Base-by-base conservation (phyloP, 2,888 invertebrate genomes). In the Eupithecia pulchellata region DNA sequence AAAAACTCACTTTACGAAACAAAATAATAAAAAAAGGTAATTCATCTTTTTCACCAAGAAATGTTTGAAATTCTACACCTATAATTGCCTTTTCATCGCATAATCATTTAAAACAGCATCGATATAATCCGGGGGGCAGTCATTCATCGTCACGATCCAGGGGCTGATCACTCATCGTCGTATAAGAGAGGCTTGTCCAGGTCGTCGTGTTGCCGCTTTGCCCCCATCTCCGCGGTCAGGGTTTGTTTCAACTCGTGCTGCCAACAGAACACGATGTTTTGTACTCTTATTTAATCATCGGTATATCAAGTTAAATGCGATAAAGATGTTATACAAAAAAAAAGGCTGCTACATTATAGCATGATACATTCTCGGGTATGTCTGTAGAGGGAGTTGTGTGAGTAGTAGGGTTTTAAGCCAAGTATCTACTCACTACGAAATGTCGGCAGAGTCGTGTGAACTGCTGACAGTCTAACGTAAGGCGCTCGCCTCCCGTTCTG, bases 241-340 rank as follows among this genome's bases (percentile, higher is more conserved):
- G 89, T 86, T 67, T 90, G 86, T 75, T 89, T 90, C 75, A 93
- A 70, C 77, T 93, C 92, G 85, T 91, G 91, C 93, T 93, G 85
- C 69, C 78, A 82, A 85, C 76, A 87, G 34, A 74, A 68, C 14
- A 42, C 14, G n/a, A 39, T 27, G 55, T 52, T 55, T 63, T 27
- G 29, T 60, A 14, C n/a, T 11, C n/a, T 30, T 32, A 32, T 6
- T 20, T 14, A 55, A 17, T 39, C 14, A 17, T n/a, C n/a, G n/a
- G n/a, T n/a, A n/a, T n/a, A n/a, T n/a, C n/a, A n/a, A n/a, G n/a
- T n/a, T n/a, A n/a, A n/a, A n/a, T n/a, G n/a, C n/a, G n/a, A n/a
- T n/a, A n/a, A n/a, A n/a, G n/a, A n/a, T n/a, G n/a, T n/a, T n/a
- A n/a, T n/a, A n/a, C n/a, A n/a, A n/a, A n/a, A n/a, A n/a, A n/a